Base-by-base conservation (phyloP, 2,113 vertebrate species). In the Gadus chalcogrammus region DNA sequence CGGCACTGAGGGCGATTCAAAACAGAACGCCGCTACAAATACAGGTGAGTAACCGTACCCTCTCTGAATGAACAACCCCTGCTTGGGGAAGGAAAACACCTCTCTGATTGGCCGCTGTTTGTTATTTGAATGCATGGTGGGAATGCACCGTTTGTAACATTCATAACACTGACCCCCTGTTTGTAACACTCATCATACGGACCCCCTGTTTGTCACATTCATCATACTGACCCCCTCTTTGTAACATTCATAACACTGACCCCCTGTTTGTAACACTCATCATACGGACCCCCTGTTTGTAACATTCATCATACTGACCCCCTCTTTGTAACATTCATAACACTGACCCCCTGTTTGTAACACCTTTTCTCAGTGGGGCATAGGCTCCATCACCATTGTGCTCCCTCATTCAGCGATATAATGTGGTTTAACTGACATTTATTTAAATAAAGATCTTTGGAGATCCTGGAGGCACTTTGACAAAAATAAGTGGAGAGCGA, bases 341-440 rank as follows among this genome's bases (percentile, higher is more conserved):
- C 22, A 24, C 22, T 24, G 22, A 24, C 22, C 22, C 22, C n/a
- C n/a, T n/a, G n/a, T n/a, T 24, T 59, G 56, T 16, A 31, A 31
- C 4, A 6, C 4, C 31, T 31, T 86, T 31, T 3, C 3, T 31
- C 3, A 31, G 31, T 31, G 31, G 1, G 31, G 0, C 31, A 31
- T 31, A 31, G 31, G 31, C 5, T 31, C 31, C 3, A 31, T 31
- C 31, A 4, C 31, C 31, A 31, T 31, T 31, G 31, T 31, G 28
- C 4, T 31, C 2, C 2, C 28, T 31, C 28, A 31, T 31, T 31
- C 31, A 6, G 31, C 31, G 31, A 31, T 31, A 31, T 4, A 31
- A 5, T 99, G 31, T 31, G 31, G 5, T 6, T 31, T 31, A 31
- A 31, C 31, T 31, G 31, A 31, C 31, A 6, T 31, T 31, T 31